Evolutionary conservation across 1,140 invertebrate species (phyloP), one percentile per base, ranked within the genome.

Genomic region (Trichogramma pretiosum): DNA sequence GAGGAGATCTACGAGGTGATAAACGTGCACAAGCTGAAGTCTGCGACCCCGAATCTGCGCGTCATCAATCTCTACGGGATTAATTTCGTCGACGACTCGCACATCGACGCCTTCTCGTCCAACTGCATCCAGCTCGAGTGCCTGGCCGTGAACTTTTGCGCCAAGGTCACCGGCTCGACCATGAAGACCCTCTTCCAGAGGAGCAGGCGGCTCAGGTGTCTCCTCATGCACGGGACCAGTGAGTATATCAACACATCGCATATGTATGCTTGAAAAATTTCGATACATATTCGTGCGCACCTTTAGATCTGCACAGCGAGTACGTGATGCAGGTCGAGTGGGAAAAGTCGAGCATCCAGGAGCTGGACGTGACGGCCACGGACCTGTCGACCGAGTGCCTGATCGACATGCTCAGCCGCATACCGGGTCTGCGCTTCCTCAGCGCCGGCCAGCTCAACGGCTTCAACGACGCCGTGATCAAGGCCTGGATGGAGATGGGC

Each of bases 1-100:
- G 97, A 99, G 66, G 95, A 99, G 75, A 94, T 98, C 57, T 99
- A 99, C 67, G 96, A 99, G 74, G 96, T 99, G 0, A 94, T 99
- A 54, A 99, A 99, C 67, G 93, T 99, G 16, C 93, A 98, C 67
- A 98, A 97, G 62, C 73, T 99, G 3, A 99, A 99, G 66, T 90
- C 89, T 11, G 93, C 92, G 0, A 93, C 92, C 0, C 93, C 94
- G 0, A 98, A 98, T 73, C 73, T 98, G 16, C 75, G 90, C 50
- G 90, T 96, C 3, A 94, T 98, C 54, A 97, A 96, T 70, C 69
- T 98, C 17, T 98, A 95, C 64, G 95, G 95, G 0, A 97, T 98
- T 45, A 95, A 93, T 65, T 99, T 99, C 58, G 87, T 98, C 1
- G 94, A 98, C 60, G 97, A 99, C 76, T 92, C 89, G 1, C 96